These are phyloP conservation scores for Poecilia velifera DNA, from an alignment of 2,797 vertebrate genomes.

Conservation along the genomic window DNA sequence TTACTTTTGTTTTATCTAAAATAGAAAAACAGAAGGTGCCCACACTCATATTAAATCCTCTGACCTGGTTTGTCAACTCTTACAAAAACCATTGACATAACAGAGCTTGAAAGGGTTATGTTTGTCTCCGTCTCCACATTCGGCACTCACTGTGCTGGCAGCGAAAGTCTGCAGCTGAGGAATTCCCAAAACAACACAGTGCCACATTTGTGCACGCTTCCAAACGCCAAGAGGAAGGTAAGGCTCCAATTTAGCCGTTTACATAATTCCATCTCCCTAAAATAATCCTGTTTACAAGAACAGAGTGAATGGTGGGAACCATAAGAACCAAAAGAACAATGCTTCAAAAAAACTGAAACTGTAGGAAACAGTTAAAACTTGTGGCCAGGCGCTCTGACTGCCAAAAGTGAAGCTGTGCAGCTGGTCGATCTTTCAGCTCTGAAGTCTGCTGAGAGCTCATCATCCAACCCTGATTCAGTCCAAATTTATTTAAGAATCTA, in stretches of 20 bases:
- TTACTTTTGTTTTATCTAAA: constrained; percentile 10
- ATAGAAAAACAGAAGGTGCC: constrained; percentile 4
- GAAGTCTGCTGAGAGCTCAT: neutral
- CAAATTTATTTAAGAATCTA: neutral
- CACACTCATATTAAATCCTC: constrained; percentile 32
- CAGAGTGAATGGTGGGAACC: constrained; percentile 18
- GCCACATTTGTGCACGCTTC: constrained; percentile 31
- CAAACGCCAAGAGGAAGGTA: constrained; percentile 28
- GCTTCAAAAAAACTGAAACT: neutral
- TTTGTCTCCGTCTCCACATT: constrained; percentile 35
- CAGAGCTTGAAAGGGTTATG: constrained; percentile 45
- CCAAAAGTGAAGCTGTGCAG: neutral
- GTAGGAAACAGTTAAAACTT: neutral
- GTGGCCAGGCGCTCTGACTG: constrained; percentile 25
- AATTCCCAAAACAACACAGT: constrained; percentile 50
- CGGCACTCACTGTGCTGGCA: constrained; percentile 18
- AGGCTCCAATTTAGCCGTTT: constrained; percentile 27
- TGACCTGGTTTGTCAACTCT: constrained; percentile 36
- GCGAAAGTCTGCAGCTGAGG: constrained; percentile 19
- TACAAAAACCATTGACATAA: constrained; percentile 49
- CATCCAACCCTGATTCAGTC: neutral
- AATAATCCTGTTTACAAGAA: constrained; percentile 41
- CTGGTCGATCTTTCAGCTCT: constrained; percentile 6
- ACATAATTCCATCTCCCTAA: constrained; percentile 7
- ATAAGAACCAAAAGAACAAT: constrained; percentile 9